Evolutionary conservation across 1,140 invertebrate species (phyloP), one percentile per base, ranked within the genome.

Genomic region (Zaprionus ornatus): DNA sequence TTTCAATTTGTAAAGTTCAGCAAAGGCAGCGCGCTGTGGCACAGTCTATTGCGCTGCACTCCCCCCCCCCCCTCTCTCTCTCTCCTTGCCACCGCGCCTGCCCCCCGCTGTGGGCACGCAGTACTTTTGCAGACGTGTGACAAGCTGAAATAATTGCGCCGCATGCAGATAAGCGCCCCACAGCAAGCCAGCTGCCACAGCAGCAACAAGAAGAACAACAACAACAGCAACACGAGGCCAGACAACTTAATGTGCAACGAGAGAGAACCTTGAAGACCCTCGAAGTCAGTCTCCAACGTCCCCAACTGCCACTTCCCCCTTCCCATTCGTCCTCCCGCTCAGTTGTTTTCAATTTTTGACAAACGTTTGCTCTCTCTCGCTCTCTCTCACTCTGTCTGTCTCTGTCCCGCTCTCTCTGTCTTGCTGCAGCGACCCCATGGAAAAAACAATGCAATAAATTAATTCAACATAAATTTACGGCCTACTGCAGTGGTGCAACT

Each of bases 1-100:
- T 87, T 88, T 87, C 84, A 83, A 83, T 87, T 88, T 87, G 83
- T 80, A 83, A 88, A 87, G 80, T 88, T 87, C 83, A 88, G 80
- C 72, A 88, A 76, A 82, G 82, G 77, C 70, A 66, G 60, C 65
- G 45, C 61, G 29, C 55, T 35, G 55, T 35, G 29, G 27, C 17
- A n/a, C 55, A 55, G 52, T 55, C 21, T 27, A 55, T 57, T 17
- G 27, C 29, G 27, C n/a, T 19, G 27, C 27, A 35, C 29, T 32
- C 55, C 55, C 15, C 21, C 35, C n/a, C 1, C 29, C 13, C 13
- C 15, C 13, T 40, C 19, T 19, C n/a, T 5, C 10, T 15, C 2
- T 4, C 37, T n/a, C 15, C 15, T 13, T 37, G 15, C 37, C n/a
- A n/a, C n/a, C n/a, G n/a, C n/a, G n/a, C n/a, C n/a, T n/a, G 2